These are phyloP conservation scores for Halcyon smyrnensis DNA, from an alignment of 2,797 vertebrate genomes.

Conservation along the genomic window DNA sequence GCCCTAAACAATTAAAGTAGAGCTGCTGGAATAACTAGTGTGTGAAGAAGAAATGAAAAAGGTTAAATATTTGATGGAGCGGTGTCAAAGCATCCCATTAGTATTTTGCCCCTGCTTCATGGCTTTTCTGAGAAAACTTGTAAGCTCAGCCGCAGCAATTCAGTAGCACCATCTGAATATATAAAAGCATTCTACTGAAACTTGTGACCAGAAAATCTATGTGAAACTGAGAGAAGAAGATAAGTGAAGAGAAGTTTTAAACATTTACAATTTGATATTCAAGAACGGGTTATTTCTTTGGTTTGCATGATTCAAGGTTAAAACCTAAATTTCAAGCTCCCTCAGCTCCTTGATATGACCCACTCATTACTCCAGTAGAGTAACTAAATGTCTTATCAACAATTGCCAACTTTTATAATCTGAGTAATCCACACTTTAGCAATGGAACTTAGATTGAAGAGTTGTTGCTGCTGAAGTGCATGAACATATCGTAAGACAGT, in stretches of 20 bases:
- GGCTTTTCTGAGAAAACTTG: slow-evolving; percentile 38
- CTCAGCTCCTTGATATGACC: neutral
- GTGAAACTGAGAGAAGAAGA: neutral
- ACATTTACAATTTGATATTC: neutral
- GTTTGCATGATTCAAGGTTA: neutral
- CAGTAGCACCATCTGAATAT: neutral
- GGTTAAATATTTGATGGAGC: slow-evolving; percentile 61
- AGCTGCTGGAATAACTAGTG: slow-evolving; percentile 35
- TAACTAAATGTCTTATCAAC: neutral
- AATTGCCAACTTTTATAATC: neutral
- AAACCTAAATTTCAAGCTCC: neutral
- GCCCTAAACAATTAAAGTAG: slow-evolving; percentile 49
- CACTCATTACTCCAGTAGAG: neutral
- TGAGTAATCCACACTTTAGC: neutral
- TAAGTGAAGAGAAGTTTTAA: neutral
- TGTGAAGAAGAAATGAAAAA: slow-evolving; percentile 49
- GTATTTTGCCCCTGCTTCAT: slow-evolving; percentile 25
- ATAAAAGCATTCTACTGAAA: neutral
- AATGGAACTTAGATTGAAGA: neutral
- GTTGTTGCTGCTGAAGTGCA: neutral
- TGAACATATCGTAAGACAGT: neutral
- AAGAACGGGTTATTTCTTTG: neutral
- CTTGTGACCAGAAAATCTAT: slow-evolving; percentile 15
- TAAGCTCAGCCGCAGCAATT: slow-evolving; percentile 45
- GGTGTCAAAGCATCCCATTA: slow-evolving; percentile 53